Evolutionary conservation across 2,113 vertebrate species (phyloP).

Genomic region (Solea senegalensis): DNA sequence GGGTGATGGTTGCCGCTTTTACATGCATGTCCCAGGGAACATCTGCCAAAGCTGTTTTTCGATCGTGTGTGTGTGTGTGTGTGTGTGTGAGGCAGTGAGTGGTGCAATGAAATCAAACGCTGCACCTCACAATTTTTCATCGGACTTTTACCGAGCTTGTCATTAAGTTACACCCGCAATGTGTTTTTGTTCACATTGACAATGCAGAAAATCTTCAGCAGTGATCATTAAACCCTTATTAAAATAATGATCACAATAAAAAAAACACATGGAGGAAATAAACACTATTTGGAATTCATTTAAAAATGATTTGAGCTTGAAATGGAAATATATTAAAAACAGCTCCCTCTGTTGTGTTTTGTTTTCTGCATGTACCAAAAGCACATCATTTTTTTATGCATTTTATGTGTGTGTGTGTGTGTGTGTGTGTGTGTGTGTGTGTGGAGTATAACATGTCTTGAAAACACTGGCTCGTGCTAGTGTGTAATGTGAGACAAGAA

Average conservation of each 20-base stretch:
- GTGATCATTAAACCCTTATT: not conserved
- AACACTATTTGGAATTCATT: not conserved
- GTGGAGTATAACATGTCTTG: not conserved
- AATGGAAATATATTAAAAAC: not conserved
- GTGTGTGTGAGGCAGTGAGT: slow-evolving; percentile 6
- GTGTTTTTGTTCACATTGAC: slow-evolving; percentile 80
- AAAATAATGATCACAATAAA: not conserved
- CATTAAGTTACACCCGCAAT: slow-evolving; percentile 88
- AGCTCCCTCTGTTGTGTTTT: not conserved
- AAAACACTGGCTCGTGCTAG: not conserved
- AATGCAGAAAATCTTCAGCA: not conserved
- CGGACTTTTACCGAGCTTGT: slow-evolving; percentile 82
- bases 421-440: not conserved
- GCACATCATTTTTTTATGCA: not conserved
- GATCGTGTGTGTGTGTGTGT: slow-evolving; percentile 4
- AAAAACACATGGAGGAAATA: not conserved
- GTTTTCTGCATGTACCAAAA: not conserved
- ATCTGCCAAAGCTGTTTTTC: slow-evolving; percentile 37
- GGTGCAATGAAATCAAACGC: slow-evolving; percentile 81
- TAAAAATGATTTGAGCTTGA: slow-evolving; percentile 2
- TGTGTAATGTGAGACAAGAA: slow-evolving; percentile 34
- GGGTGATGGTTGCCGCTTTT: slow-evolving; percentile 54
- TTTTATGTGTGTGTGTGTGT: not conserved
- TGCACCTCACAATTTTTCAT: slow-evolving; percentile 85
- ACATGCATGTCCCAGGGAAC: slow-evolving; percentile 81